Base-by-base conservation (phyloP, 2,797 vertebrate species). In the Cetoscarus ocellatus region DNA sequence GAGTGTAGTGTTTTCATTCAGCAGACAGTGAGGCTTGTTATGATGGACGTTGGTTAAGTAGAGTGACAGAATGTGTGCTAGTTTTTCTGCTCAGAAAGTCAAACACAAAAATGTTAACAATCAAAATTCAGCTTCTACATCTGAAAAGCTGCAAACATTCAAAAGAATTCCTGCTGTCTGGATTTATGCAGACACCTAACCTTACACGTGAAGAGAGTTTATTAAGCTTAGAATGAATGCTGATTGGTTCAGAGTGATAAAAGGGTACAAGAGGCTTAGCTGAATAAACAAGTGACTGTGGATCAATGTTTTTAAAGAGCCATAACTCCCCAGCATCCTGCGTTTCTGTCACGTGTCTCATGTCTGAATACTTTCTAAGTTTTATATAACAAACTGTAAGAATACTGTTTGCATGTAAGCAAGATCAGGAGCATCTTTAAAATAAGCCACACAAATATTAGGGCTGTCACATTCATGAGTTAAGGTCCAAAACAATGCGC, bases 381-480 rank as follows among this genome's bases (percentile, higher is more conserved):
- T 35, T 49, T 61, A 8, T 52, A 3, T 43, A 19, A 70, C 64
- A 61, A 39, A 35, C 43, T 14, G 39, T 70, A 55, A 47, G 47
- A 51, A 51, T 35, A 1, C 54, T 61, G 60, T 73, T 42, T 70
- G 80, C 84, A 85, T 85, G 80, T 76, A 43, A 72, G 19, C 18
- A 57, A 50, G 48, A 63, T 75, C 70, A 14, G 10, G 56, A 62
- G 19, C 85, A 68, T 74, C 47, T 49, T 72, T 18, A 69, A 14
- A 50, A 52, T 47, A 1, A 35, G 27, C 4, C 27, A 27, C 27
- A 19, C 9, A 7, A 15, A 14, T 47, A 10, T 60, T 27, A 27
- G 27, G 27, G 27, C 27, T 27, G 27, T 27, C 27, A 27, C 27
- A 27, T 27, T 27, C 27, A 27, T 27, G 27, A 27, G 27, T 27